Percentiles rank a stretch among this genome's conserved stretches.
Evolutionary conservation across 1,140 invertebrate species (phyloP).

Genomic region (Orussus abietinus): DNA sequence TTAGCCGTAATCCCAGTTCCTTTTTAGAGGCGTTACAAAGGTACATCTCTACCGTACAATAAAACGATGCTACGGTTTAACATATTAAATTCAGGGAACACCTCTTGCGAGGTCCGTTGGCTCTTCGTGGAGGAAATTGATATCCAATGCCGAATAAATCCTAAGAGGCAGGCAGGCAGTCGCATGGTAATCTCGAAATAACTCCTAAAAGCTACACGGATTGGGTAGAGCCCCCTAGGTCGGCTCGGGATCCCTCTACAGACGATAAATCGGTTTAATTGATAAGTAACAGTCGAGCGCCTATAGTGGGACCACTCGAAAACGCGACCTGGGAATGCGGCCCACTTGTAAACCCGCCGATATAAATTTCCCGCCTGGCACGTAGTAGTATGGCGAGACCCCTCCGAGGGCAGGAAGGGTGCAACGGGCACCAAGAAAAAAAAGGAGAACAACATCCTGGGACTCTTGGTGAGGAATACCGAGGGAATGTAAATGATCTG

Average conservation of each 20-base stretch:
- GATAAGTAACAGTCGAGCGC: constrained; percentile 23
- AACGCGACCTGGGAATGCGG: constrained; percentile 17
- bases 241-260: constrained; percentile 19
- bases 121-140: not conserved
- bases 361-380: too few species aligned
- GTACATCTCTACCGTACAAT: not conserved
- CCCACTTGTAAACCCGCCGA: constrained; percentile 20
- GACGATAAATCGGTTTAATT: constrained; percentile 27
- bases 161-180: not conserved
- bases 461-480: too few species aligned
- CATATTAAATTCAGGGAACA: constrained; percentile 6
- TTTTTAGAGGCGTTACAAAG: too few species aligned
- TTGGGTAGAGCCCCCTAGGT: constrained; percentile 9
- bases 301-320: constrained; percentile 14
- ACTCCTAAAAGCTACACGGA: not conserved
- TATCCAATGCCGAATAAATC: constrained; percentile 1
- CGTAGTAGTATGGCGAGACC: too few species aligned
- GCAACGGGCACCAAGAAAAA: too few species aligned
- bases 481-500: too few species aligned
- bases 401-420: too few species aligned
- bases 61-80: constrained; percentile 5
- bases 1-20: too few species aligned
- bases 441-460: too few species aligned
- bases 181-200: not conserved
- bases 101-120: not conserved